phyloP scores from a whole-genome alignment of 2,888 invertebrate species.

The Pilophorus perplexus region DNA sequence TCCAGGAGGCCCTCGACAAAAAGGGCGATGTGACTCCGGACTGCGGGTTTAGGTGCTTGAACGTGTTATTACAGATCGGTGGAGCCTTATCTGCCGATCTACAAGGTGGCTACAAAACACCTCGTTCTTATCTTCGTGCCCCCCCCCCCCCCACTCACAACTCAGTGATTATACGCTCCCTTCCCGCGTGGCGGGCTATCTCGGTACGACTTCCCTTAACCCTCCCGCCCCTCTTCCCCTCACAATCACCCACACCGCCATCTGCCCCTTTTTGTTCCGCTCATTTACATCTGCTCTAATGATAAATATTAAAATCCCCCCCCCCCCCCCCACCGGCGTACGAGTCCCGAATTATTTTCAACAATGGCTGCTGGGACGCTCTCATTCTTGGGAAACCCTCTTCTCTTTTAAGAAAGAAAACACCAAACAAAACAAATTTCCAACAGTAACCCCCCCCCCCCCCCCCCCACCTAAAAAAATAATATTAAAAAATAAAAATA shows the following conservation, averaged over 20 bases:
- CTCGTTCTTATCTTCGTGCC: slow-evolving; percentile 28
- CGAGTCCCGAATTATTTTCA: no score
- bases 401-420: no score
- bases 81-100: slow-evolving; percentile 14
- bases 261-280: slow-evolving; percentile 21
- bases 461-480: no score
- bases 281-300: slow-evolving; percentile 31
- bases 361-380: no score
- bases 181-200: slow-evolving; percentile 5
- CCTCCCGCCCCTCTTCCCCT: not conserved
- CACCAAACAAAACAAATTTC: no score
- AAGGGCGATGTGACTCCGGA: slow-evolving; percentile 19
- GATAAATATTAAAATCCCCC: slow-evolving; percentile 17
- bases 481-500: no score
- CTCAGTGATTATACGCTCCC: slow-evolving; percentile 31
- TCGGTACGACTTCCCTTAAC: slow-evolving; percentile 3
- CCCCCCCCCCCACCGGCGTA: no score
- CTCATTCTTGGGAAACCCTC: no score
- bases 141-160: not conserved
- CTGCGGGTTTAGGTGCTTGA: not conserved
- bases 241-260: slow-evolving; percentile 8
- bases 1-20: no score
- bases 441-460: no score
- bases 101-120: slow-evolving; percentile 46
- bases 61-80: slow-evolving; percentile 33